A percentile compares a stretch with the other conserved stretches of the same genome.
phyloP scores from a whole-genome alignment of 53 echinoderm and acorn worm genomes.

The Echinarachnius parma region DNA sequence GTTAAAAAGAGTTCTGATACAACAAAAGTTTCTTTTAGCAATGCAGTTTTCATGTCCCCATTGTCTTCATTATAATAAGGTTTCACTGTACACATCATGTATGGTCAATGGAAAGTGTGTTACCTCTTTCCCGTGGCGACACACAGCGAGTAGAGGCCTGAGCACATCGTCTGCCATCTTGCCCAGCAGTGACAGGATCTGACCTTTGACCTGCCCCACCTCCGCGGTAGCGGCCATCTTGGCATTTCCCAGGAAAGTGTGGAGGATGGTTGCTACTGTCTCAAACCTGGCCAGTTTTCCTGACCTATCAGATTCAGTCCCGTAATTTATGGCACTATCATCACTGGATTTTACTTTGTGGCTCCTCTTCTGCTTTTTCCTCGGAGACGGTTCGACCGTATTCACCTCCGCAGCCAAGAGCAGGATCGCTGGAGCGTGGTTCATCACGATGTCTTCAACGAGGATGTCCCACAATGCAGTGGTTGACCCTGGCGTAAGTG shows the following conservation, averaged over 20 bases:
- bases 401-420: not conserved
- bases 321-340: not conserved
- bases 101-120: too few relatives aligned
- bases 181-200: conserved; percentile 39
- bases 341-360: not conserved
- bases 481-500: conserved; percentile 59
- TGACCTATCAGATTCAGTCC: not conserved
- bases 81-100: too few relatives aligned
- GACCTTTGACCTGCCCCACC: conserved; percentile 36
- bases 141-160: conserved; percentile 32
- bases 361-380: conserved; percentile 17
- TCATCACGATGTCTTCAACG: conserved; percentile 31
- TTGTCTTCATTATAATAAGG: too few relatives aligned
- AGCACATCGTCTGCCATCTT: conserved; percentile 50
- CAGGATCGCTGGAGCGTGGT: conserved; percentile 24
- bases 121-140: conserved; percentile 22
- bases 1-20: too few relatives aligned
- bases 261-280: not conserved
- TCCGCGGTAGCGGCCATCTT: conserved; percentile 22
- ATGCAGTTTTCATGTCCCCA: too few relatives aligned
- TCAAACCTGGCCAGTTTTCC: not conserved
- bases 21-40: too few relatives aligned
- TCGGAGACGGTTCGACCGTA: conserved; percentile 16
- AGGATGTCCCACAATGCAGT: conserved; percentile 67
- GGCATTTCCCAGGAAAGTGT: conserved; percentile 26